These are phyloP conservation scores for Rhinoderma darwinii DNA, from an alignment of 2,113 vertebrate species.

Conservation along the genomic window DNA sequence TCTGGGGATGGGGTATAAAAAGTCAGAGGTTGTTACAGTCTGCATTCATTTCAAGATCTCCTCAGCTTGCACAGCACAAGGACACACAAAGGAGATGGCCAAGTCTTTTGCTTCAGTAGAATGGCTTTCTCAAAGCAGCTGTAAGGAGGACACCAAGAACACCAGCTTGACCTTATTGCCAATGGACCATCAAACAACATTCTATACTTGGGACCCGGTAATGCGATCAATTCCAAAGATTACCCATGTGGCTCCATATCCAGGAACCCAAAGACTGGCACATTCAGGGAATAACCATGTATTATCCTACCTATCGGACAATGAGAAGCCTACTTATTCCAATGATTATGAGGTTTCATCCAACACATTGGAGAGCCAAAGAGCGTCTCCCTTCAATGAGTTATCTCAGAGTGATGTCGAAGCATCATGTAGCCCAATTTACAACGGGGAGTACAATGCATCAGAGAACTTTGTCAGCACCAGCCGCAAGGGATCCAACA, in stretches of 20 bases:
- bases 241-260: neutral
- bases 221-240: neutral
- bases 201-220: neutral
- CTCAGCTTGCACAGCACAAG: neutral
- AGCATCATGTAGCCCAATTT: neutral
- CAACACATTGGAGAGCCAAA: neutral
- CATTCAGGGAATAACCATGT: neutral
- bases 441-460: neutral
- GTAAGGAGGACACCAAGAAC: neutral
- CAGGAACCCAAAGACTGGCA: neutral
- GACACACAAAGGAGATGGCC: slow-evolving; percentile 60
- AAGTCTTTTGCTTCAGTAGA: slow-evolving; percentile 71
- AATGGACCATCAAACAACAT: neutral
- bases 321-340: neutral
- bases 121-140: slow-evolving; percentile 74
- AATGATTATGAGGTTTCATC: neutral
- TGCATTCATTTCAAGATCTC: neutral
- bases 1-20: slow-evolving; percentile 62
- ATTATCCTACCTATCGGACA: neutral
- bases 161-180: neutral
- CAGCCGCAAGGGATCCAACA: neutral
- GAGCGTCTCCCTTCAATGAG: neutral
- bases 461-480: neutral
- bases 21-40: neutral
- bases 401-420: neutral